Percentiles rank a stretch among this genome's conserved stretches.
These are phyloP conservation scores for Archivesica marissinica DNA, from an alignment of 1,140 invertebrate species.

Conservation along the genomic window DNA sequence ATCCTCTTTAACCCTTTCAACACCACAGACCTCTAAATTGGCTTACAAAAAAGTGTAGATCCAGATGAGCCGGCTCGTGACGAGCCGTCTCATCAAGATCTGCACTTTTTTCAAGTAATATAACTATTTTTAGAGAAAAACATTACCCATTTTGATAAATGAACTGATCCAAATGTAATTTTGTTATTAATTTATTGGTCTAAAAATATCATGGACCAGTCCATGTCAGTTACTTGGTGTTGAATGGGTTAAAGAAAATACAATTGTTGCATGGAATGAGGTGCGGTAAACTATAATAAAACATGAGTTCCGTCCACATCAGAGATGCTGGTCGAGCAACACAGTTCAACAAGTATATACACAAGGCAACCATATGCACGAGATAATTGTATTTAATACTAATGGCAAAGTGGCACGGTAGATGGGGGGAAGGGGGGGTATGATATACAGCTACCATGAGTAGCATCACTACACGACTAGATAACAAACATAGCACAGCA, in stretches of 20 bases:
- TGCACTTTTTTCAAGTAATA: too few relatives aligned
- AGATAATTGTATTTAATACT: slow-evolving; percentile 44
- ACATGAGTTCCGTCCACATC: slow-evolving; percentile 34
- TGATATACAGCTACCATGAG: slow-evolving; percentile 9
- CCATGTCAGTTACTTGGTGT: too few relatives aligned
- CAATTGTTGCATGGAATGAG: slow-evolving; percentile 45
- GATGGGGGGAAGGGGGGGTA: neutral
- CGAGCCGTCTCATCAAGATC: too few relatives aligned
- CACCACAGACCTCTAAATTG: too few relatives aligned
- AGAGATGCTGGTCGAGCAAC: slow-evolving; percentile 56
- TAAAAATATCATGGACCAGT: too few relatives aligned
- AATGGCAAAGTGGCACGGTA: slow-evolving; percentile 30
- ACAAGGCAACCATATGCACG: slow-evolving; percentile 51
- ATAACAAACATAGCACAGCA: slow-evolving; percentile 51
- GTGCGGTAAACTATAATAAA: slow-evolving; percentile 7
- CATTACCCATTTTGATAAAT: too few relatives aligned
- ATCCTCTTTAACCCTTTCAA: neutral
- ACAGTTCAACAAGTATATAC: slow-evolving; percentile 48
- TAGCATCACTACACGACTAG: slow-evolving; percentile 35
- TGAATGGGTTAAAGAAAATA: too few relatives aligned
- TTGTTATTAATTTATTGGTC: too few relatives aligned
- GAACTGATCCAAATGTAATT: too few relatives aligned
- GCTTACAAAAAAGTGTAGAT: too few relatives aligned
- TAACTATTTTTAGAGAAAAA: too few relatives aligned
- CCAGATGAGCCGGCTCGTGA: too few relatives aligned